phyloP scores from a whole-genome alignment of 2,113 vertebrate genomes.

The Noturus placidus region DNA sequence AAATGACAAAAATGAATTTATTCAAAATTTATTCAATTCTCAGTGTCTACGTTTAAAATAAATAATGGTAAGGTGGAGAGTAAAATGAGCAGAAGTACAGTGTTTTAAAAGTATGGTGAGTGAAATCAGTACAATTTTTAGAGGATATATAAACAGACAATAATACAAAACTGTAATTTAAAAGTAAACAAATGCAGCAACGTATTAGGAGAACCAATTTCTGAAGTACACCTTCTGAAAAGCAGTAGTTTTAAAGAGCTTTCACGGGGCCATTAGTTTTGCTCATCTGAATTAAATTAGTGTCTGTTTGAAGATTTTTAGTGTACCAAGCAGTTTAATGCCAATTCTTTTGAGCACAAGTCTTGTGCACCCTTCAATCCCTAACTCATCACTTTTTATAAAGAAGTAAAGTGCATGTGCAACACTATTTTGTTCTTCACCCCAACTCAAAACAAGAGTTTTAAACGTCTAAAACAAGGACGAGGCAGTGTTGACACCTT shows the following conservation, averaged over 20 bases:
- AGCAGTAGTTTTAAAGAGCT: conserved; percentile 65
- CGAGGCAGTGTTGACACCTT: conserved; percentile 65
- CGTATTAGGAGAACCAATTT: conserved; percentile 61
- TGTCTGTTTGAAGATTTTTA: conserved; percentile 54
- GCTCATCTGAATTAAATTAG: conserved; percentile 56
- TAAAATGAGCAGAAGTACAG: conserved; percentile 77
- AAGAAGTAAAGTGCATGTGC: conserved; percentile 75
- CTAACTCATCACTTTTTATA: conserved; percentile 29
- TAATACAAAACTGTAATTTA: conserved; percentile 56
- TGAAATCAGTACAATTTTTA: conserved; percentile 76
- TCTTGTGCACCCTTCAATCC: conserved; percentile 46
- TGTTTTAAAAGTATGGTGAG: conserved; percentile 74
- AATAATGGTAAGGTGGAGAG: conserved; percentile 85
- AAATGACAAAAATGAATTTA: conserved; percentile 64
- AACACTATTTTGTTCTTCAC: conserved; percentile 63
- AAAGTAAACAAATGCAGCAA: conserved; percentile 66
- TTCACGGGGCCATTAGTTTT: conserved; percentile 51
- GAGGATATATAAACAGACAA: conserved; percentile 75
- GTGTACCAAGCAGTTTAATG: conserved; percentile 51
- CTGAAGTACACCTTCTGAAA: conserved; percentile 62
- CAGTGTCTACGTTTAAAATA: conserved; percentile 86
- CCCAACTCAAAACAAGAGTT: conserved; percentile 61
- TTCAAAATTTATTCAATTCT: conserved; percentile 84
- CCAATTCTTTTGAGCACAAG: not conserved
- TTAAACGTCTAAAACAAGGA: conserved; percentile 26